Base-by-base conservation (phyloP, 2,797 vertebrate species). In the Anguilla pacifica region DNA sequence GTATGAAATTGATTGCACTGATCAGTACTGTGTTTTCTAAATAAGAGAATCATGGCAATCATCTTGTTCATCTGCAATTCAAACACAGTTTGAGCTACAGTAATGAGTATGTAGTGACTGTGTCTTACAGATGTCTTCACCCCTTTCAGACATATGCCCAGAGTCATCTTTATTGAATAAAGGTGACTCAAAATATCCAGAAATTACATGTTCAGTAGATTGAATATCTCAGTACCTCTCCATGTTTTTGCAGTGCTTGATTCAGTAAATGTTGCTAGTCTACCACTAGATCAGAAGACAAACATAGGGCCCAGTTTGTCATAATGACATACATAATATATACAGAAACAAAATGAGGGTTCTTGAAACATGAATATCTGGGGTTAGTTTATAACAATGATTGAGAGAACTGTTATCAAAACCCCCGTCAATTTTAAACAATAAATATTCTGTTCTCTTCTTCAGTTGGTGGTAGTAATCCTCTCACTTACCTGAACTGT, bases 51-150 rank as follows among this genome's bases (percentile, higher is more conserved):
- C 6, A n/a, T 70, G n/a, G 64, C 64, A 70, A 70, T 70, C 64
- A 70, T 70, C 64, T 70, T 28, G n/a, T 67, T 70, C 64, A 39
- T 77, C 72, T 77, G 35, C 72, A 35, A 35, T 77, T 77, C 72
- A 77, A 77, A 77, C 72, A 15, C 72, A 39, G 72, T 15, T 39
- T 77, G 2, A 77, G 31, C n/a, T 28, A 28, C n/a, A 70, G n/a
- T n/a, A 28, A 70, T 9, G 64, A 6, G 31, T 39, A 77, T 79
- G 74, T 79, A 72, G 70, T 35, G 25, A 70, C 64, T 77, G 72
- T 77, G 74, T 46, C 35, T 46, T 46, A 19, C 74, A 43, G 17
- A 43, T 79, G 74, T 79, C 13, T 46, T 43, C 51, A 43, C 15
- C 74, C 35, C 15, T 43, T 79, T 79, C 39, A 79, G 35, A 77